Evolutionary conservation across 2,888 invertebrate species (phyloP).

Genomic region (Spisula solida): DNA sequence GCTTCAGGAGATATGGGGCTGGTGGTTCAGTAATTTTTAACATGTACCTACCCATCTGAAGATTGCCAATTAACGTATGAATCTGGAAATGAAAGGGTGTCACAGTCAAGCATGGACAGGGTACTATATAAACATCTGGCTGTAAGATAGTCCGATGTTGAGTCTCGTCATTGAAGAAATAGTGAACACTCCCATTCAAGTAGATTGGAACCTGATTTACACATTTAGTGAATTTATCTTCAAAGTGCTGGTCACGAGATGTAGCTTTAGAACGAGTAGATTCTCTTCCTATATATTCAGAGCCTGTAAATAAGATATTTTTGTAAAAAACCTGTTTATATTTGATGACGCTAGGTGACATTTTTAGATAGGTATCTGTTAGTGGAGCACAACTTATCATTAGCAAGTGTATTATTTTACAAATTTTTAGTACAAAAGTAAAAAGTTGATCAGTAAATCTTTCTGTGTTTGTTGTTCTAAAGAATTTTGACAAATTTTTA

Average conservation of each 20-base stretch:
- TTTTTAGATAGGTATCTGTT: slow-evolving; percentile 21
- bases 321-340: slow-evolving; percentile 24
- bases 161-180: not conserved
- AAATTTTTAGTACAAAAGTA: too few relatives aligned
- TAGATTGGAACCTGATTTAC: not conserved
- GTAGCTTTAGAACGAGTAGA: not conserved
- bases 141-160: not conserved
- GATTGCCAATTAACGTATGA: too few relatives aligned
- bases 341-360: not conserved
- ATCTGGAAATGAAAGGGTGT: too few relatives aligned
- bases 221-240: not conserved
- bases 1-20: too few relatives aligned
- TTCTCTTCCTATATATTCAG: not conserved
- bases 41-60: too few relatives aligned
- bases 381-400: not conserved
- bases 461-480: too few relatives aligned
- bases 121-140: not conserved
- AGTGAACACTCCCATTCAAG: not conserved
- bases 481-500: not conserved
- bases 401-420: not conserved
- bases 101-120: too few relatives aligned
- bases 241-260: slow-evolving; percentile 15
- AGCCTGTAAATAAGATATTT: slow-evolving; percentile 20
- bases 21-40: too few relatives aligned
- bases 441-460: too few relatives aligned